Percentiles rank a stretch among this genome's conserved stretches.
Evolutionary conservation across 2,888 invertebrate species (phyloP).

Genomic region (Amiota minor): DNA sequence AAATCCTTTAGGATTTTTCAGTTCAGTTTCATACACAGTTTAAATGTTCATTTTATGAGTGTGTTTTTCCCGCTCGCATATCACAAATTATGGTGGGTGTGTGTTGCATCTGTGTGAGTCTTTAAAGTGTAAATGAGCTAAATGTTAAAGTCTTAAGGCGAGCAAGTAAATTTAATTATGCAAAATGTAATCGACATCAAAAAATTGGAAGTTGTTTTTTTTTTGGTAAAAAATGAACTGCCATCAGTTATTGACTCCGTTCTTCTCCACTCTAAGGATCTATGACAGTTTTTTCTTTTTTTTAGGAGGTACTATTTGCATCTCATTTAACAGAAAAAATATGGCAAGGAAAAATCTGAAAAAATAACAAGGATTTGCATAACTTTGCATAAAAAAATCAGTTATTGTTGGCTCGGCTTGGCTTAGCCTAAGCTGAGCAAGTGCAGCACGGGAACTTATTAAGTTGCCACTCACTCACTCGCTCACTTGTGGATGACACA

Average conservation of each 20-base stretch:
- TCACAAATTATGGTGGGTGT: not conserved
- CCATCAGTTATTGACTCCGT: too few species aligned
- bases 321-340: not conserved
- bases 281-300: not conserved
- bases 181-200: constrained; percentile 1
- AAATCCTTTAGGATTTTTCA: constrained; percentile 64
- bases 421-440: constrained; percentile 23
- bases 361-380: constrained; percentile 57
- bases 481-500: too few species aligned
- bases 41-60: constrained; percentile 67
- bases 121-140: constrained; percentile 58
- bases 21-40: constrained; percentile 46
- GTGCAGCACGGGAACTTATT: not conserved
- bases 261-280: too few species aligned
- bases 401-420: constrained; percentile 61
- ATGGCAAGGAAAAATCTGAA: not conserved
- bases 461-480: not conserved
- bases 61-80: constrained; percentile 39
- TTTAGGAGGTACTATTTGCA: not conserved
- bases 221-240: too few species aligned
- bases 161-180: constrained; percentile 31
- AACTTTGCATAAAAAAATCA: constrained; percentile 56
- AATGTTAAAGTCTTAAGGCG: constrained; percentile 51
- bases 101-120: constrained; percentile 29
- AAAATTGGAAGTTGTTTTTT: constrained; percentile 8